phyloP scores from a whole-genome alignment of 2,888 invertebrate genomes.

The Pristionchus exspectatus region DNA sequence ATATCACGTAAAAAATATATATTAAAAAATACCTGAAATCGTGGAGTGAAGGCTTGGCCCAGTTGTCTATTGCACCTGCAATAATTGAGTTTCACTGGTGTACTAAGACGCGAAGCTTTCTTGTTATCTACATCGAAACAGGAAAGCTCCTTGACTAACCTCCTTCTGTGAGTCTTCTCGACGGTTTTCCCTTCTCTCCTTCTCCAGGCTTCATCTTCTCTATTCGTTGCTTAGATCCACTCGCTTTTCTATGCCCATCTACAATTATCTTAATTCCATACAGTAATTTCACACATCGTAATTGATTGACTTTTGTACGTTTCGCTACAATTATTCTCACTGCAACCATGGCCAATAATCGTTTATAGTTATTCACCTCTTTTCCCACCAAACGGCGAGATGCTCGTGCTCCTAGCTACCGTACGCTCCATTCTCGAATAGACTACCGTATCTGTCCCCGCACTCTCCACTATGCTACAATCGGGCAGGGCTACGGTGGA shows the following conservation, averaged over 20 bases:
- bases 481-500: not conserved
- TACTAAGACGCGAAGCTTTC: no score
- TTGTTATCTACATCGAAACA: not conserved
- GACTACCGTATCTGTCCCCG: not conserved
- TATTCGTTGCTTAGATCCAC: not conserved
- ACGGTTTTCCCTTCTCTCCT: not conserved
- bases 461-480: not conserved
- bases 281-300: not conserved
- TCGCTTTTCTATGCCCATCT: not conserved
- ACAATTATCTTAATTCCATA: not conserved
- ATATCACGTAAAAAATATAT: no score
- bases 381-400: not conserved
- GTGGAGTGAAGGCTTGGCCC: not conserved
- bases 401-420: not conserved
- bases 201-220: not conserved
- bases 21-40: conserved; percentile 44
- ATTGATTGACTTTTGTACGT: not conserved
- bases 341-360: no score
- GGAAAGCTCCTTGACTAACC: not conserved
- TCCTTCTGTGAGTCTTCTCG: not conserved
- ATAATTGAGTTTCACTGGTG: not conserved
- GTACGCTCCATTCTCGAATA: not conserved
- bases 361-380: not conserved
- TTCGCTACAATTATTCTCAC: no score
- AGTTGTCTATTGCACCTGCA: not conserved